Evolutionary conservation across 2,113 vertebrate genomes (phyloP).

Genomic region (Otocyon megalotis): DNA sequence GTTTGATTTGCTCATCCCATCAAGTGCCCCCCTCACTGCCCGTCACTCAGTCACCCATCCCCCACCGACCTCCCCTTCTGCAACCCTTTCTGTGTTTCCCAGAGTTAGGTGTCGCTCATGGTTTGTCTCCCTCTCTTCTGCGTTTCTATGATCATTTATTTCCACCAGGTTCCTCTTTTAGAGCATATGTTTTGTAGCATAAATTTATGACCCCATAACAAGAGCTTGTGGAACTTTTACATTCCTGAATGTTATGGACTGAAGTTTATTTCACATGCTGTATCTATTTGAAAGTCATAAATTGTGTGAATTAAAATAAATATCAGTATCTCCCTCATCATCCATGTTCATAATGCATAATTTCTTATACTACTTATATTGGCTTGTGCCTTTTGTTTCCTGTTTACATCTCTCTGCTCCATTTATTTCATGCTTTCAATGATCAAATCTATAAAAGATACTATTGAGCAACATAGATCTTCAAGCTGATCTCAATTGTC

Average conservation of each 20-base stretch:
- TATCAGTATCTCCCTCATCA: neutral
- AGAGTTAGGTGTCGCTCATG: no score
- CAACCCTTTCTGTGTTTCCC: no score
- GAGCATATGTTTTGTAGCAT: neutral
- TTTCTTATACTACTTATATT: neutral
- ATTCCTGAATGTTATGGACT: neutral
- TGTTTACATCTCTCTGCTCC: neutral
- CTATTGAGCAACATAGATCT: neutral
- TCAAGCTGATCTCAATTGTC: neutral
- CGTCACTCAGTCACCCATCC: no score
- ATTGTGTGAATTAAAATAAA: neutral
- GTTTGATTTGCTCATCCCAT: no score
- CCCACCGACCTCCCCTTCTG: no score
- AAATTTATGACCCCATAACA: neutral
- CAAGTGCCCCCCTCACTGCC: no score
- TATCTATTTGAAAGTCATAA: neutral
- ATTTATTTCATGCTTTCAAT: neutral
- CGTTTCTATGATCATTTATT: neutral
- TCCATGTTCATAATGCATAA: no score
- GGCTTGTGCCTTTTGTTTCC: neutral
- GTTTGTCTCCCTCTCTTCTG: no score
- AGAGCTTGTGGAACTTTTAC: neutral
- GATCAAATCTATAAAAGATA: neutral
- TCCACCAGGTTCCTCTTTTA: neutral
- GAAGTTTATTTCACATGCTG: neutral